Evolutionary conservation across 2,888 invertebrate species (phyloP), one percentile per base, ranked within the genome.

Genomic region (Aquatica leii): DNA sequence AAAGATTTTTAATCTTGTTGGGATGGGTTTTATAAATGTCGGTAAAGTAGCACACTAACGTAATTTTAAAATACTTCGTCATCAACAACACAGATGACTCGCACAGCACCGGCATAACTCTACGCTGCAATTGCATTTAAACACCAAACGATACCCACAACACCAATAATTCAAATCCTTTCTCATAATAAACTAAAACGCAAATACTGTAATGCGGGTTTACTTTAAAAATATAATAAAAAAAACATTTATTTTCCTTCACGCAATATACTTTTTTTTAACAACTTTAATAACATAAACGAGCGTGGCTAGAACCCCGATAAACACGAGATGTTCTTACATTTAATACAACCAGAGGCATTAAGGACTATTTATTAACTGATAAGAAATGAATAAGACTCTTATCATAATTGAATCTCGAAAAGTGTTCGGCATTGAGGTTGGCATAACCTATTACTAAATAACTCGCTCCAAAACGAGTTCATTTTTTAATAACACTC

Each of bases 401-500:
- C 73, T 80, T 81, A 81, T 81, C 81, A 70, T 81, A 81, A 81
- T 81, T 81, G 80, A 81, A 81, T 81, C 80, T 78, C 67, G 68
- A 73, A 77, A 77, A 76, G 59, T 59, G 49, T 66, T 54, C 50
- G 14, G 56, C 52, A 58, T 59, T 64, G 51, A 64, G 46, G 56
- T 56, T 24, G 24, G 24, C 6, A 6, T 2, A 24, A 24, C 24
- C 24, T 24, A 24, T 24, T 24, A 24, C 24, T 24, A 24, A 24
- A 24, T 6, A 24, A 4, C 24, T 6, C 24, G 2, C 6, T 24
- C 24, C 6, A 4, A 24, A 24, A 24, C n/a, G n/a, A 24, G 24
- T 24, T 24, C 24, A 6, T 6, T 24, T 24, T 24, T 24, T 24
- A 24, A 24, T 24, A 24, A 24, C 24, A 6, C 24, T 24, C 6